Conservation (phyloP, 1,140 invertebrate species). For the Drosophila insularis region DNA sequence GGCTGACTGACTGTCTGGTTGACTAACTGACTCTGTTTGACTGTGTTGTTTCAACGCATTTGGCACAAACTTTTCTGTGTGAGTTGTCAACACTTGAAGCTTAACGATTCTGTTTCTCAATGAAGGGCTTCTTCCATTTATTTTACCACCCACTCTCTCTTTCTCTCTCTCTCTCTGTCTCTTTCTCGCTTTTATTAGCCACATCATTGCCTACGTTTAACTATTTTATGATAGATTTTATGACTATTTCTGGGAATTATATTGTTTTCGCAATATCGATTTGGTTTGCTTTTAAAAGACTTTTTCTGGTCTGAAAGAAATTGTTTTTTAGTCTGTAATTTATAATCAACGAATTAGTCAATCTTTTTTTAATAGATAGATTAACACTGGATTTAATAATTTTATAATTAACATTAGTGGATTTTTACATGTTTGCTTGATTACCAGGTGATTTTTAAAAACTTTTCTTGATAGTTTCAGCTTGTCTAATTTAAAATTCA, state of each 20-base stretch:
- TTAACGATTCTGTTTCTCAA: conserved; percentile 24
- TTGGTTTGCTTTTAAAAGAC: background rate
- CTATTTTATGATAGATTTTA: conserved; percentile 33
- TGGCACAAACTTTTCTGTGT: conserved; percentile 46
- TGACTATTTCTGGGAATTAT: background rate
- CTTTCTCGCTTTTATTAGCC: conserved; percentile 31
- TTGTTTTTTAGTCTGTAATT: too few relatives aligned
- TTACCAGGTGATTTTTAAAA: too few relatives aligned
- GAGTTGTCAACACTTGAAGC: conserved; percentile 58
- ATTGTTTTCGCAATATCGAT: background rate
- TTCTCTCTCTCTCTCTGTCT: background rate
- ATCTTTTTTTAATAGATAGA: too few relatives aligned
- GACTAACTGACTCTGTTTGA: background rate
- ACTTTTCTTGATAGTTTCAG: too few relatives aligned
- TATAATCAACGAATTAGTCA: too few relatives aligned
- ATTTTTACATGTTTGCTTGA: too few relatives aligned
- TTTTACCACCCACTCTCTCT: background rate
- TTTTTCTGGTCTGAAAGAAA: too few relatives aligned
- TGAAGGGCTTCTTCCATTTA: too few relatives aligned
- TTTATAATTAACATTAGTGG: too few relatives aligned
- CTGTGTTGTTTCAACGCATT: conserved; percentile 47
- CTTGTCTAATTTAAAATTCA: too few relatives aligned
- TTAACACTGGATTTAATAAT: too few relatives aligned
- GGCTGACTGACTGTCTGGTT: background rate
- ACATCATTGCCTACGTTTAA: conserved; percentile 5